These are phyloP conservation scores for Candidula unifasciata DNA, from an alignment of 2,888 invertebrate species.

Conservation along the genomic window DNA sequence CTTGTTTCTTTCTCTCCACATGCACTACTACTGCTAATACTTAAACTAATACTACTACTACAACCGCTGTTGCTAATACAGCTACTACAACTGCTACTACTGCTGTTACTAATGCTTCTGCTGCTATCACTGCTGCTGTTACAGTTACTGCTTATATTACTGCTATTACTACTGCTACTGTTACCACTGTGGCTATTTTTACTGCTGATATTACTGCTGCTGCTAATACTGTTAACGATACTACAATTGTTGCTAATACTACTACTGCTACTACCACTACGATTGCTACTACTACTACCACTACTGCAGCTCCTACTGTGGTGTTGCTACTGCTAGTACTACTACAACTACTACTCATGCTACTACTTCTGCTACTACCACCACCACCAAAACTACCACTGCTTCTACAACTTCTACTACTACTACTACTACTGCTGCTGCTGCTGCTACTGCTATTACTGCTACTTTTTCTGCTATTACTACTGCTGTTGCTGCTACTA, in stretches of 20 bases:
- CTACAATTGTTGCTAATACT: too few species aligned
- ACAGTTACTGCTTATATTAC: constrained; percentile 29
- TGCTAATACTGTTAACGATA: too few species aligned
- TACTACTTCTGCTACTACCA: too few species aligned
- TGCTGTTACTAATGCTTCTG: too few species aligned
- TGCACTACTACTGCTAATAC: too few species aligned
- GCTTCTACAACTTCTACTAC: background rate
- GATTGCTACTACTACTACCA: too few species aligned
- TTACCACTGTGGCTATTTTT: constrained; percentile 39
- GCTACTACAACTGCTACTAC: background rate
- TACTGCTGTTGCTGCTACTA: background rate
- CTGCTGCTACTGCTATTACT: background rate
- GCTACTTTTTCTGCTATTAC: background rate
- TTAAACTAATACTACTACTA: background rate
- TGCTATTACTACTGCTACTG: constrained; percentile 39
- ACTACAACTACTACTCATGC: too few species aligned
- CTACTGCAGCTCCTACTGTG: too few species aligned
- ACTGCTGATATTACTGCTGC: background rate
- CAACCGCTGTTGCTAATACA: background rate
- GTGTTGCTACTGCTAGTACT: too few species aligned
- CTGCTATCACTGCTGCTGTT: background rate
- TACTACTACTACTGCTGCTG: background rate
- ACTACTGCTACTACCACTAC: too few species aligned
- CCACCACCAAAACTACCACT: too few species aligned
- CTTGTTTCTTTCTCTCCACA: background rate